A percentile compares a stretch with the other conserved stretches of the same genome.
Conservation (phyloP, 2,888 invertebrate species). For the Zygogramma bicolorata region DNA sequence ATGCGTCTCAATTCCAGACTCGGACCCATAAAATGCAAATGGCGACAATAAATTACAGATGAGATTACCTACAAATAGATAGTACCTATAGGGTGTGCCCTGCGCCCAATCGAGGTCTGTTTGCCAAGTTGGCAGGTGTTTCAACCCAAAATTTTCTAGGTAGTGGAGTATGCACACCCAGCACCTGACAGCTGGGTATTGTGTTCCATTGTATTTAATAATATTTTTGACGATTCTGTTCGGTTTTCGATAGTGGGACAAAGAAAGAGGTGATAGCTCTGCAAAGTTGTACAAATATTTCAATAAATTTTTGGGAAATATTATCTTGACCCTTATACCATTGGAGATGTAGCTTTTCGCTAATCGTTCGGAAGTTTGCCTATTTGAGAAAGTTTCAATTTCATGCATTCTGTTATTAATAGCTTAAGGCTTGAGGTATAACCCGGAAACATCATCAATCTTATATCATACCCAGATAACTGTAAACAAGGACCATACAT, state of each 20-base stretch:
- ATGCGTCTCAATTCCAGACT: background rate
- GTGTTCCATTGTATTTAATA: background rate
- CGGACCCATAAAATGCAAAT: background rate
- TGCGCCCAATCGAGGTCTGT: background rate
- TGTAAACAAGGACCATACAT: too few species aligned
- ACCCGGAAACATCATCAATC: too few species aligned
- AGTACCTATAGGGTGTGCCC: background rate
- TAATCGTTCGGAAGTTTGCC: too few species aligned
- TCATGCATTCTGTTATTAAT: too few species aligned
- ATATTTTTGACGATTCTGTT: background rate
- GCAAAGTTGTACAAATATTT: too few species aligned
- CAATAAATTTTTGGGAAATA: too few species aligned
- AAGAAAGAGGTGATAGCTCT: background rate
- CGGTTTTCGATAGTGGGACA: background rate
- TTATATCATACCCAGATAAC: too few species aligned
- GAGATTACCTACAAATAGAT: slow-evolving; percentile 7
- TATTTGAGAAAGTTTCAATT: too few species aligned
- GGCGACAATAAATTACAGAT: background rate
- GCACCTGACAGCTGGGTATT: background rate
- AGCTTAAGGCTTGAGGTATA: too few species aligned
- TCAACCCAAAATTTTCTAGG: background rate
- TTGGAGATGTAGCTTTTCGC: too few species aligned
- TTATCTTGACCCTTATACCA: too few species aligned
- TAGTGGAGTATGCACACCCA: background rate
- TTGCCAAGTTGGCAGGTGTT: background rate